phyloP scores from a whole-genome alignment of 1,140 invertebrate species.

The Proales similis region DNA sequence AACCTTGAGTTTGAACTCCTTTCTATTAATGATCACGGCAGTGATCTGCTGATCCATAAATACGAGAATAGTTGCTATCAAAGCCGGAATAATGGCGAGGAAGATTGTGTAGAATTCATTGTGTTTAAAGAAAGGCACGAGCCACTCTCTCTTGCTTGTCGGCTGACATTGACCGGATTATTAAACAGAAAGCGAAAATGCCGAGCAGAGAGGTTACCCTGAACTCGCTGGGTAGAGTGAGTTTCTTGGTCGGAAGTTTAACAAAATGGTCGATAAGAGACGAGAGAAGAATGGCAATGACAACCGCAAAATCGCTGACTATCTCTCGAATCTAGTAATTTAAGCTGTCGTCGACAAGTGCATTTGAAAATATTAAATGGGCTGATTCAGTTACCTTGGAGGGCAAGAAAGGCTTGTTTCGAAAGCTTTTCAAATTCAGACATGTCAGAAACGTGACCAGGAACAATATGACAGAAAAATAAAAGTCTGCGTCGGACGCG shows the following conservation, averaged over 20 bases:
- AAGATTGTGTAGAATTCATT: conserved; percentile 42
- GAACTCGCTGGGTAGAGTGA: conserved; percentile 46
- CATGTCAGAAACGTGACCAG: conserved; percentile 48
- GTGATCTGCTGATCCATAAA: conserved; percentile 55
- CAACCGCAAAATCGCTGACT: conserved; percentile 55
- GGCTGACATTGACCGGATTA: conserved; percentile 41
- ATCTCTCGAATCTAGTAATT: conserved; percentile 44
- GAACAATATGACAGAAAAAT: conserved; percentile 50
- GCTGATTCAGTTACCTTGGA: conserved; percentile 39
- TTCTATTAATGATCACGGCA: conserved; percentile 54
- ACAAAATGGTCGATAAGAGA: conserved; percentile 46
- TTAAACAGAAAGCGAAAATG: background rate
- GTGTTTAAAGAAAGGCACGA: conserved; percentile 44
- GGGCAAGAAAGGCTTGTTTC: conserved; percentile 44
- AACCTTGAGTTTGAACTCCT: conserved; percentile 52
- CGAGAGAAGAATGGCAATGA: conserved; percentile 54
- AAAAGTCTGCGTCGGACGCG: conserved; percentile 41
- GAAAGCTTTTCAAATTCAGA: conserved; percentile 43
- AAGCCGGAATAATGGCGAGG: conserved; percentile 44
- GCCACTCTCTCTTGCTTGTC: conserved; percentile 46
- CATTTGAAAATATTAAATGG: background rate
- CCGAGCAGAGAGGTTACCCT: background rate
- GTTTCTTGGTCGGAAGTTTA: conserved; percentile 52
- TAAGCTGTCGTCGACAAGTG: background rate
- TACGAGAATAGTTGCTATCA: conserved; percentile 49